Percentiles rank a stretch among this genome's conserved stretches.
Evolutionary conservation across 2,113 vertebrate species (phyloP).

Genomic region (Peucedramus taeniatus): DNA sequence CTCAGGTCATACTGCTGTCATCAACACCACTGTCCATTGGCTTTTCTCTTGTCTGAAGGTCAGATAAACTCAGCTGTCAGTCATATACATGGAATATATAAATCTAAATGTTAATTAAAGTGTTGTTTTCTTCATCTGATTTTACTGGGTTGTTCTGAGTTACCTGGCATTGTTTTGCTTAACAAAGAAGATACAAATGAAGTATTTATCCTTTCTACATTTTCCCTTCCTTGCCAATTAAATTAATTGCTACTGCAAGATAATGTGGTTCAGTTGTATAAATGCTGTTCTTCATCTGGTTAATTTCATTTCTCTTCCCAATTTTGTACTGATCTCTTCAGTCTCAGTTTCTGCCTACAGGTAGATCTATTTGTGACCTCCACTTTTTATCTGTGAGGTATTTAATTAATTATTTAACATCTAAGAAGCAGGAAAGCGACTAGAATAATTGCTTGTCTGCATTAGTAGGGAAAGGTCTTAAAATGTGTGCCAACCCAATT

Average conservation of each 20-base stretch:
- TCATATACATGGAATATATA: neutral
- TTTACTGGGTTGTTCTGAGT: neutral
- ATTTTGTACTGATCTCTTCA: neutral
- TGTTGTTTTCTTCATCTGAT: neutral
- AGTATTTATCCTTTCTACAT: neutral
- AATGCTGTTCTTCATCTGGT: neutral
- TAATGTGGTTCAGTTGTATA: neutral
- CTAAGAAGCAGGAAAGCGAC: neutral
- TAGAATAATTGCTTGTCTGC: neutral
- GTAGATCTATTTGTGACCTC: neutral
- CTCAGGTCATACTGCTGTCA: neutral
- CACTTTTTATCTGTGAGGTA: neutral
- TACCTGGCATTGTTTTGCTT: neutral
- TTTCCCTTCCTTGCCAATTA: neutral
- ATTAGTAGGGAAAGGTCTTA: neutral
- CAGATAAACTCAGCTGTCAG: neutral
- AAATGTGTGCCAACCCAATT: neutral
- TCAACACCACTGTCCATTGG: accelerated
- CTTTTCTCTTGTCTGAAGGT: neutral
- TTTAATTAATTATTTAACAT: slow-evolving; percentile 12
- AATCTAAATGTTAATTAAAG: neutral
- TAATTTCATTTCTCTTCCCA: neutral
- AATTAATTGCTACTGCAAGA: neutral
- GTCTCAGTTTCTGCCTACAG: neutral
- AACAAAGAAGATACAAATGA: neutral